phyloP scores from a whole-genome alignment of 2,888 invertebrate genomes.

The Rhagium mordax region DNA sequence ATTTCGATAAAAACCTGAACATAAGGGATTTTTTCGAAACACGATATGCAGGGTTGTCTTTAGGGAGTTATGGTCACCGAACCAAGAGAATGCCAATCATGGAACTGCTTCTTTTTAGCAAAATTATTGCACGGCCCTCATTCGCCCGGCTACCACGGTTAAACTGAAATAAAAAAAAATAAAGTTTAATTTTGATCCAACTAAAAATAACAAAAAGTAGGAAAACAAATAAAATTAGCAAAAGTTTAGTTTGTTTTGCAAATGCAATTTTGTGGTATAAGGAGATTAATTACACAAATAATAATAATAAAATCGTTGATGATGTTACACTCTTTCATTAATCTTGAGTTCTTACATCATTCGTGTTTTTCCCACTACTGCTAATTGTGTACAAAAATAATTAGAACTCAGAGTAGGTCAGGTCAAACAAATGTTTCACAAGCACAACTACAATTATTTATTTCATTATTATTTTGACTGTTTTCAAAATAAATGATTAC shows the following conservation, averaged over 20 bases:
- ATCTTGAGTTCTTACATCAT: neutral
- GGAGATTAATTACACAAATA: neutral
- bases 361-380: neutral
- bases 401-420: neutral
- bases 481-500: no score
- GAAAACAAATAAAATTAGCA: neutral
- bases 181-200: constrained; percentile 42
- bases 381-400: neutral
- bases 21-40: constrained; percentile 24
- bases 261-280: no score
- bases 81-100: constrained; percentile 56
- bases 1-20: constrained; percentile 11
- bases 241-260: no score
- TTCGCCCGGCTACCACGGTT: constrained; percentile 56
- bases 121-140: constrained; percentile 59
- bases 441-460: neutral
- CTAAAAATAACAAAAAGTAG: constrained; percentile 29
- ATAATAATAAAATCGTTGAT: neutral
- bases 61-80: constrained; percentile 42
- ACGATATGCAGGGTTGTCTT: constrained; percentile 40
- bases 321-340: neutral
- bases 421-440: neutral
- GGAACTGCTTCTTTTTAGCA: constrained; percentile 55
- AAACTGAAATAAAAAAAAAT: constrained; percentile 56
- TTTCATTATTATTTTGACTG: neutral